A percentile compares a stretch with the other conserved stretches of the same genome.
Conservation (phyloP, 2,888 invertebrate species). For the Uloborus plumipes region DNA sequence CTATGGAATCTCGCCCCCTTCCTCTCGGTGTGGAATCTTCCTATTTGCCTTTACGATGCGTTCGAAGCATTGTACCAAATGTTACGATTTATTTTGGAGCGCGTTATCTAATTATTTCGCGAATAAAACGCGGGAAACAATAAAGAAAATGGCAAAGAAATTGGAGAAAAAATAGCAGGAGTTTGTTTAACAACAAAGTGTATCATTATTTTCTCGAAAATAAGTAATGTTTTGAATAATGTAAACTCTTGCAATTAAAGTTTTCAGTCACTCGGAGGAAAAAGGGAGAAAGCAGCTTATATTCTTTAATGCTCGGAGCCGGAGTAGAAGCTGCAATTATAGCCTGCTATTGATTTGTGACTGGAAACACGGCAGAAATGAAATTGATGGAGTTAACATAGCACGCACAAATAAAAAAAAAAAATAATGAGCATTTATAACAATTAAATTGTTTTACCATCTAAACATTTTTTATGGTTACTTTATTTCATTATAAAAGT, state of each 20-base stretch:
- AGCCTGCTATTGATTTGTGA: no score
- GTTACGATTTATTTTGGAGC: conserved; percentile 10
- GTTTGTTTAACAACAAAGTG: conserved; percentile 23
- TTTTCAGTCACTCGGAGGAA: background rate
- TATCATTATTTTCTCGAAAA: conserved; percentile 9
- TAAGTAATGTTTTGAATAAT: conserved; percentile 7
- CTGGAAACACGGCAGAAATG: no score
- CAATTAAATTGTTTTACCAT: no score
- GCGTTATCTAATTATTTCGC: conserved; percentile 45
- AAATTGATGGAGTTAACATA: no score
- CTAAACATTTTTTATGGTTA: no score
- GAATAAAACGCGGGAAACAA: conserved; percentile 10
- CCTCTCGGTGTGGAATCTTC: background rate
- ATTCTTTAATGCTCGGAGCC: no score
- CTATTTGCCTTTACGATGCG: background rate
- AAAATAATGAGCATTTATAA: no score
- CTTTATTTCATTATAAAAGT: no score
- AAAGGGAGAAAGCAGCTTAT: no score
- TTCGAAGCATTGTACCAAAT: background rate
- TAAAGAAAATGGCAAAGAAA: background rate
- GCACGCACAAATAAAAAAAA: no score
- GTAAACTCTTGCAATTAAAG: conserved; percentile 12
- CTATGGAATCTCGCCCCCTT: conserved; percentile 30
- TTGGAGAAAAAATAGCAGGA: background rate
- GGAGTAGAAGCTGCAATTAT: no score